Evolutionary conservation across 2,797 vertebrate species (phyloP), one percentile per base, ranked within the genome.

Genomic region (Megalops cyprinoides): DNA sequence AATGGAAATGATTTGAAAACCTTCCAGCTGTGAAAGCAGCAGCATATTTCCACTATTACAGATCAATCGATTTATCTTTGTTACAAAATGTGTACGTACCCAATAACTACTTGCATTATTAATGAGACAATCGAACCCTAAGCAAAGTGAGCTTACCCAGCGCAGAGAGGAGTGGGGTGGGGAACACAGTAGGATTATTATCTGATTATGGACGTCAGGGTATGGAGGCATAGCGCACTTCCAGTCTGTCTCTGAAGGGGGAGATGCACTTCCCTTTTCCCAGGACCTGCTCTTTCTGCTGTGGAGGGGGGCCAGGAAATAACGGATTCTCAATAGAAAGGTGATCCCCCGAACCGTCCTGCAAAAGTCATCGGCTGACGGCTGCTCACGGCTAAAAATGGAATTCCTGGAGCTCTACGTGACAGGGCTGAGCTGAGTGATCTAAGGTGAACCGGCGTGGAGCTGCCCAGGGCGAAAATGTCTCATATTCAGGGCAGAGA

Each of bases 241-340:
- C n/a, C n/a, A n/a, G n/a, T n/a, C n/a, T n/a, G n/a, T n/a, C n/a
- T n/a, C n/a, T n/a, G n/a, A n/a, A n/a, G n/a, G n/a, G n/a, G n/a
- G n/a, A 58, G 6, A n/a, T 10, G 4, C 23, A 58, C 56, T 25
- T 58, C 7, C 31, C 37, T 31, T 49, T 5, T 37, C 56, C 14
- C 23, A 4, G 55, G 14, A 2, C 10, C 20, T 39, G 37, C 15
- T 0, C 56, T 20, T 65, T 56, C 58, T 39, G 25, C 20, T 51
- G 44, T 4, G 60, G 18, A 67, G 42, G 44, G 42, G 39, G 58
- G 25, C 25, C 28, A 37, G 60, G 65, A 18, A 23, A 69, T 74
- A 58, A 46, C 34, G 79, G 69, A 23, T 74, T 60, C 42, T 80
- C 25, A 60, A 74, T 10, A 69, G 78, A 67, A 79, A 69, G 78